These are phyloP conservation scores for Xenopus laevis DNA, from an alignment of 2,113 vertebrate genomes.

Conservation along the genomic window DNA sequence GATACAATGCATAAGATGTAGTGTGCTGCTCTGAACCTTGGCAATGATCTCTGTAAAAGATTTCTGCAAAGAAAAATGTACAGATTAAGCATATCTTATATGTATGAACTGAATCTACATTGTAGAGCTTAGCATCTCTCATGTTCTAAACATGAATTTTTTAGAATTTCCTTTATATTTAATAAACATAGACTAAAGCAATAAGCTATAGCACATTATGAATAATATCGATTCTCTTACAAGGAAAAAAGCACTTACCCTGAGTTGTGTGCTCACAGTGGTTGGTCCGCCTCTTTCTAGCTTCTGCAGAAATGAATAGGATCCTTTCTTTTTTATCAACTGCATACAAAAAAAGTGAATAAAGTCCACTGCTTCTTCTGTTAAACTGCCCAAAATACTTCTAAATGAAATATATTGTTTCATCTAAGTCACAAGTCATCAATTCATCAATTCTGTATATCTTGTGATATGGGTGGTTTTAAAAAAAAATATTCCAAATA, in stretches of 20 bases:
- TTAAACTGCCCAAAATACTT: neutral
- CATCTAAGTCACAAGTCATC: neutral
- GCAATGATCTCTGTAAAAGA: conserved; percentile 79
- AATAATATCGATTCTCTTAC: no score
- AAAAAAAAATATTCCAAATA: no score
- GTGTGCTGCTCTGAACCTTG: conserved; percentile 76
- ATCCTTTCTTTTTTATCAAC: conserved; percentile 88
- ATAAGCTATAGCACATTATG: neutral
- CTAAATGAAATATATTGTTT: neutral
- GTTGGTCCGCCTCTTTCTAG: conserved; percentile 77
- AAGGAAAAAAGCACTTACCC: conserved; percentile 63
- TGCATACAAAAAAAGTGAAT: conserved; percentile 51
- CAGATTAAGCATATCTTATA: no score
- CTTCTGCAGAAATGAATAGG: conserved; percentile 78
- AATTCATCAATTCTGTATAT: neutral
- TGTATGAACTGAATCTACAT: no score
- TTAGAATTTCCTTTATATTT: neutral
- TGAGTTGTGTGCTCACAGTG: conserved; percentile 80
- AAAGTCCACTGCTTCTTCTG: neutral
- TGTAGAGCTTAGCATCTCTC: no score
- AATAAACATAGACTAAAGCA: neutral
- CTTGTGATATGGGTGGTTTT: neutral
- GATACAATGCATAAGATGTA: conserved; percentile 86
- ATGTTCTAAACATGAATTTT: no score
- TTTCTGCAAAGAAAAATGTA: conserved; percentile 63